Evolutionary conservation across 2,797 vertebrate genomes (phyloP), one percentile per base, ranked within the genome.

Genomic region (Allenopithecus nigroviridis): DNA sequence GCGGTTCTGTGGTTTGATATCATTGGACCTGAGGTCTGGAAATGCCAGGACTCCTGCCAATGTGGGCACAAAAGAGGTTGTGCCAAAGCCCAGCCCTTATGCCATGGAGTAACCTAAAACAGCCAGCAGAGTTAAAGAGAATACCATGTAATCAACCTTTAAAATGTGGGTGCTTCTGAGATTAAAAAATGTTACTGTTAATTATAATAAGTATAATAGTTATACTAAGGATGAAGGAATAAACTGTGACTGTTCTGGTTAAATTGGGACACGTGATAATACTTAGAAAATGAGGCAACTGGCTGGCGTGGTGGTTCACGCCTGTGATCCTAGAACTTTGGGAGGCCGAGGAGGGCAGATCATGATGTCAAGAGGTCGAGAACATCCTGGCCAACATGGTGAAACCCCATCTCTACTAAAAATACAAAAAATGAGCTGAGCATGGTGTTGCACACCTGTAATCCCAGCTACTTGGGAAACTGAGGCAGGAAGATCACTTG

Each of bases 341-440:
- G 50, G 17, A 53, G 17, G 50, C 50, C 1, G 50, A 53, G 50
- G 50, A 2, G 17, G 17, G 50, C 17, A 19, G 50, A 53, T 53
- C 50, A 53, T 5, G 0, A 53, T 5, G 50, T 2, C 6, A 53
- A 19, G 50, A 19, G 17, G 0, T 53, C 1, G 1, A 53, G 50
- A 53, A 5, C 17, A 19, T 53, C 17, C 50, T 53, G 50, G 17
- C 17, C 50, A 53, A 53, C 50, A 53, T 19, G 17, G 5, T 53
- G 50, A 53, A 19, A 53, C 17, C 6, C 50, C 50, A 53, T 53
- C 50, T 53, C 17, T 53, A 53, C 50, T 53, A 53, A 53, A 53
- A 53, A 53, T 53, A 53, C 17, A 53, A 19, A 19, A 53, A 53
- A 53, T 19, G 17, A 53, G 50, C 50, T 53, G 17, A 17, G 17